phyloP scores from a whole-genome alignment of 1,140 invertebrate genomes.

The Drosophila novamexicana region DNA sequence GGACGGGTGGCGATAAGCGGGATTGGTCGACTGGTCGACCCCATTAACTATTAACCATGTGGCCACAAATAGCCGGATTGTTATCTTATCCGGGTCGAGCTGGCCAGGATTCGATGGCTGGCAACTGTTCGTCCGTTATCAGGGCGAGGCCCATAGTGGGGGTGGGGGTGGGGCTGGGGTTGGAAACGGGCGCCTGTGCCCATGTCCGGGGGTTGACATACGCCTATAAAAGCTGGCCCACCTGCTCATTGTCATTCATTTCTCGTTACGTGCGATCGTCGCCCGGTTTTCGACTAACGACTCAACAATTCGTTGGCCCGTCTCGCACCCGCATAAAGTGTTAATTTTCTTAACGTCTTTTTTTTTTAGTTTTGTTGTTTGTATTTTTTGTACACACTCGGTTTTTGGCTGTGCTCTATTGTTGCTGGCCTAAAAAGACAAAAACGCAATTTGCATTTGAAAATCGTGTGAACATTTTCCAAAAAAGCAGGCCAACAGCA shows the following conservation, averaged over 20 bases:
- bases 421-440: slow-evolving; percentile 41
- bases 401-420: slow-evolving; percentile 6
- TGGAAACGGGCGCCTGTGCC: not conserved
- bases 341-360: slow-evolving; percentile 47
- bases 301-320: slow-evolving; percentile 12
- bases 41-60: slow-evolving; percentile 54
- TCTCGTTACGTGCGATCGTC: slow-evolving; percentile 53
- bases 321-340: slow-evolving; percentile 69
- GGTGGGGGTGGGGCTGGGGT: not conserved
- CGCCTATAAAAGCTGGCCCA: slow-evolving; percentile 68
- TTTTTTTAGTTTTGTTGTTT: slow-evolving; percentile 9
- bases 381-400: not conserved
- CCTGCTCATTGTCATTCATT: slow-evolving; percentile 74
- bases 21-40: slow-evolving; percentile 32
- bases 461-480: slow-evolving; percentile 69
- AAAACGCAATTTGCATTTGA: slow-evolving; percentile 71
- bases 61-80: slow-evolving; percentile 32
- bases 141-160: not conserved
- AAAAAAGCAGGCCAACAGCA: slow-evolving; percentile 55
- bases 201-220: slow-evolving; percentile 9
- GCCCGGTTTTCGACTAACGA: slow-evolving; percentile 21
- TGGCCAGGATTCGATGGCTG: slow-evolving; percentile 55
- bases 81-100: slow-evolving; percentile 66
- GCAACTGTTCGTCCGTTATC: slow-evolving; percentile 21
- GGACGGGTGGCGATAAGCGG: slow-evolving; percentile 47